A percentile compares a stretch with the other conserved stretches of the same genome.
Evolutionary conservation across 2,113 vertebrate species (phyloP).

Genomic region (Heliornis fulica): DNA sequence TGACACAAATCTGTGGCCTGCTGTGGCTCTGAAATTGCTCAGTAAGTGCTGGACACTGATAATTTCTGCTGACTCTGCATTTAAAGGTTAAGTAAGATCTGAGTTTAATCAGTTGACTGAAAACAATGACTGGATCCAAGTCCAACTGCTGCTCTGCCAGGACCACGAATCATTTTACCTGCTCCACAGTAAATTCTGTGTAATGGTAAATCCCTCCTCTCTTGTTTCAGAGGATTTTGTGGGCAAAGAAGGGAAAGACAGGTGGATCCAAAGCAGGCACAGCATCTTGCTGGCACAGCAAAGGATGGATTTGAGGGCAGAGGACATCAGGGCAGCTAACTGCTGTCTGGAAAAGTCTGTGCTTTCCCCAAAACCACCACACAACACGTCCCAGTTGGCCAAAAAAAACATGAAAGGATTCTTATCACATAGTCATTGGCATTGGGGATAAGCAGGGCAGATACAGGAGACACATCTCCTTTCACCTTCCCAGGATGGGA

Average conservation of each 20-base stretch:
- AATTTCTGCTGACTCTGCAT: neutral
- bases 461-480: neutral
- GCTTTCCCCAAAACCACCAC: neutral
- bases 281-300: neutral
- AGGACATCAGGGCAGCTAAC: neutral
- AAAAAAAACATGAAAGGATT: neutral
- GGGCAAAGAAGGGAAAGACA: neutral
- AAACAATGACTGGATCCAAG: neutral
- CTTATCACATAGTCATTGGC: neutral
- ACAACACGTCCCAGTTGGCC: neutral
- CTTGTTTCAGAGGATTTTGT: neutral
- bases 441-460: fast-evolving
- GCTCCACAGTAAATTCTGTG: neutral
- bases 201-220: neutral
- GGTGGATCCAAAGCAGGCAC: neutral
- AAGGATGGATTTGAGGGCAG: neutral
- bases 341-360: neutral
- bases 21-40: neutral
- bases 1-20: neutral
- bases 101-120: neutral
- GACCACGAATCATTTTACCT: neutral
- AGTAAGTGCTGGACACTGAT: neutral
- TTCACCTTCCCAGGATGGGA: neutral
- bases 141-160: neutral
- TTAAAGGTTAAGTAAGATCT: neutral